These are phyloP conservation scores for Furnarius figulus DNA, from an alignment of 2,113 vertebrate species.

Conservation along the genomic window DNA sequence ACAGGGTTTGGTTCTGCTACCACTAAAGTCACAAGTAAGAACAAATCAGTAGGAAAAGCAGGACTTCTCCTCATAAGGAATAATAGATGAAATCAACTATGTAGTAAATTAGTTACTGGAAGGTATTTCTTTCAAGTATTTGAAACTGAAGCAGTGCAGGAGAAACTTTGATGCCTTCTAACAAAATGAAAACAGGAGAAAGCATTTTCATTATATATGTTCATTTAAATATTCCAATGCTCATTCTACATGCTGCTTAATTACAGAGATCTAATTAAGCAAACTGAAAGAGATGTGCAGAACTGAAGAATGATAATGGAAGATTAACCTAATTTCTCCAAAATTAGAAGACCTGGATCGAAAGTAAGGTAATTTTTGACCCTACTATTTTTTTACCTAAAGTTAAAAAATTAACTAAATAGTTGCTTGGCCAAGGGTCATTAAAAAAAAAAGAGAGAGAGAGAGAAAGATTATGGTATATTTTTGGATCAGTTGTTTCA, in stretches of 20 bases:
- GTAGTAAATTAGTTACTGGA: not conserved
- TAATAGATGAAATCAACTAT: not conserved
- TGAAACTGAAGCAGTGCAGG: not conserved
- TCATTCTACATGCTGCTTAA: not conserved
- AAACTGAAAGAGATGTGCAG: not conserved
- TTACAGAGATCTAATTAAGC: not conserved
- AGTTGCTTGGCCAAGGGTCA: not conserved
- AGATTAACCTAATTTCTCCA: not conserved
- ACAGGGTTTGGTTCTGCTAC: not conserved
- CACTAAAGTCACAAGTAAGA: not conserved
- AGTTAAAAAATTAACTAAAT: not conserved
- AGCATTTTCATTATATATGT: not conserved
- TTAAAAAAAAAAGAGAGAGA: not conserved
- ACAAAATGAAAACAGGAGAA: not conserved
- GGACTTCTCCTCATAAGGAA: not conserved
- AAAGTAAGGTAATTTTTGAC: not conserved
- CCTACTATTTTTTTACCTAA: not conserved
- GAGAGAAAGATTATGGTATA: not conserved
- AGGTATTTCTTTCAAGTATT: not conserved
- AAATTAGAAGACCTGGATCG: not conserved
- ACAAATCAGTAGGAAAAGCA: not conserved
- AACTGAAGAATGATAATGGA: not conserved
- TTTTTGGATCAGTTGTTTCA: slow-evolving; percentile 10
- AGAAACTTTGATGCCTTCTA: not conserved
- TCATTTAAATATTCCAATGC: not conserved